Percentiles rank a stretch among this genome's conserved stretches.
Conservation (phyloP, 2,113 vertebrate genomes). For the Bombycilla garrulus region DNA sequence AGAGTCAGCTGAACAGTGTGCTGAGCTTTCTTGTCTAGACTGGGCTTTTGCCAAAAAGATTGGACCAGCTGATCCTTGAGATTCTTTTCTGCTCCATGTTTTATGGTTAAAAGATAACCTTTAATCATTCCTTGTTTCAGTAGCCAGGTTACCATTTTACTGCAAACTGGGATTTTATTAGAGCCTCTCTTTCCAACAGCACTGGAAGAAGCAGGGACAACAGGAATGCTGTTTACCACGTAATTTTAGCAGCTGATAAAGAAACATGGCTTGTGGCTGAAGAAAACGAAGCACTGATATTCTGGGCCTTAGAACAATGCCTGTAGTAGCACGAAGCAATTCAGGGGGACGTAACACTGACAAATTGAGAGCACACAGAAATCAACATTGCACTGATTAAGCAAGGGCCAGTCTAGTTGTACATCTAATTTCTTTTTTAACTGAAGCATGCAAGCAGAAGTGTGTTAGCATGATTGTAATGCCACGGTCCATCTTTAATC, state of each 20-base stretch:
- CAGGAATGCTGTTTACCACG: not conserved
- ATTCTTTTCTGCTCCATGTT: not conserved
- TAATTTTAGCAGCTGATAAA: not conserved
- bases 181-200: not conserved
- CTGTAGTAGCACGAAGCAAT: not conserved
- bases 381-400: not conserved
- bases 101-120: not conserved
- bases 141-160: not conserved
- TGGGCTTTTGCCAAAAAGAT: not conserved
- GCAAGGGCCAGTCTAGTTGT: not conserved
- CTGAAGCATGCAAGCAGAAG: not conserved
- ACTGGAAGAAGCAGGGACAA: not conserved
- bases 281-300: not conserved
- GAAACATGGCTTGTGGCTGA: not conserved
- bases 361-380: not conserved
- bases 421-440: not conserved
- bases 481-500: not conserved
- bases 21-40: not conserved
- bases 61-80: not conserved
- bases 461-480: not conserved
- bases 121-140: not conserved
- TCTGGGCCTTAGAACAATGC: not conserved
- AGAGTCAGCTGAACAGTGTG: not conserved
- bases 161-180: not conserved
- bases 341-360: not conserved